Evolutionary conservation across 2,888 invertebrate species (phyloP), one percentile per base, ranked within the genome.

Genomic region (Eupeodes latifasciatus): DNA sequence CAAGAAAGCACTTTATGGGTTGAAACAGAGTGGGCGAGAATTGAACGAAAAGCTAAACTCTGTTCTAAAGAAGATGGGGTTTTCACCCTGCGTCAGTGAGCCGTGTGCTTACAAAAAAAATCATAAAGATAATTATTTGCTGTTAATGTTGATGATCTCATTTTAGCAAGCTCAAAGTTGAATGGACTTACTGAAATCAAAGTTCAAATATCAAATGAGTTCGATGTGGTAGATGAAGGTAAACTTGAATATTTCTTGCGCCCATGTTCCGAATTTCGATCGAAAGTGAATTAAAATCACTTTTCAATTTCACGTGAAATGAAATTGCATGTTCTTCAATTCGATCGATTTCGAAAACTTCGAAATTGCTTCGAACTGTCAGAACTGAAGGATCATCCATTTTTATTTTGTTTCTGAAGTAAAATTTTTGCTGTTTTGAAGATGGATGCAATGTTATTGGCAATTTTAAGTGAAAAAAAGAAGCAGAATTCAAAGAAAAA

Each of bases 1-100:
- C 5, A 78, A 89, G 6, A 91, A 90, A 64, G 81, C 90, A 0
- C 66, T 91, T 5, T 90, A 91, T 61, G 90, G 90, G 4, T 74
- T 91, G 12, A 90, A 90, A 61, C 91, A 91, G 55, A 81, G 85
- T n/a, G 89, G 90, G 2, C 81, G 90, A 2, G 87, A 90, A 44
- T 91, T 90, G 90, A 90, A 91, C 51, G 57, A 59, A 12, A 90
- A 89, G 62, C 69, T 90, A 6, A 86, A 90, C 27, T 19, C 12
- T 2, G 81, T 85, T 27, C 19, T 91, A 0, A 67, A 75, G 10
- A 75, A 81, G 3, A 79, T 91, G 53, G 90, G 87, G 0, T 90
- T 89, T 51, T 36, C 9, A 27, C 79, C 83, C 11, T 89, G 89
- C 44, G 5, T 34, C 1, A 90, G 79, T 64, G 90, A 89, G 53